A percentile compares a stretch with the other conserved stretches of the same genome.
These are phyloP conservation scores for Argyresthia albistria DNA, from an alignment of 2,888 invertebrate genomes.

Conservation along the genomic window DNA sequence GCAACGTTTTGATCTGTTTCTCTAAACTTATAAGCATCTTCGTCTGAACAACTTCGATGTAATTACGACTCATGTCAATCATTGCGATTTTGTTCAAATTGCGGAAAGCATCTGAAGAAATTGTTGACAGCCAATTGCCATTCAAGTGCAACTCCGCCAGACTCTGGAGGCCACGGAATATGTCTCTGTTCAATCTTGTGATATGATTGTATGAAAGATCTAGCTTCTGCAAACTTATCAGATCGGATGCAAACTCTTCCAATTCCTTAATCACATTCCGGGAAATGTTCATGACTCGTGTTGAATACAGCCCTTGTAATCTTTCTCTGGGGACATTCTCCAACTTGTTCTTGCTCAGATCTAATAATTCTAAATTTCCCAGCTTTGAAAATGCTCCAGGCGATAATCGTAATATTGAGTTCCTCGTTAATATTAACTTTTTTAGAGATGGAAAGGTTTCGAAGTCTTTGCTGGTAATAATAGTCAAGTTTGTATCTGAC, in stretches of 20 bases:
- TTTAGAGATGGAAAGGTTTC: slow-evolving; percentile 85
- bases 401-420: slow-evolving; percentile 83
- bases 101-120: slow-evolving; percentile 84
- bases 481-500: slow-evolving; percentile 83
- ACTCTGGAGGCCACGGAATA: slow-evolving; percentile 83
- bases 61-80: slow-evolving; percentile 87
- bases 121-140: slow-evolving; percentile 86
- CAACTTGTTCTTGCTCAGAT: slow-evolving; percentile 86
- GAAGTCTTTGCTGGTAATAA: slow-evolving; percentile 88
- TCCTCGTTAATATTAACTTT: slow-evolving; percentile 80
- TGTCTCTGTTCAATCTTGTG: slow-evolving; percentile 80
- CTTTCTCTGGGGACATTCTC: slow-evolving; percentile 88
- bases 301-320: slow-evolving; percentile 81
- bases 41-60: slow-evolving; percentile 84
- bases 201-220: slow-evolving; percentile 90
- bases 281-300: slow-evolving; percentile 85
- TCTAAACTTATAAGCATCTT: slow-evolving; percentile 85
- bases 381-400: slow-evolving; percentile 88
- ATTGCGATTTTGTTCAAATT: slow-evolving; percentile 81
- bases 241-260: slow-evolving; percentile 85
- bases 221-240: slow-evolving; percentile 82
- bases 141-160: slow-evolving; percentile 84
- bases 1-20: slow-evolving; percentile 83
- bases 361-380: slow-evolving; percentile 82
- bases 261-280: slow-evolving; percentile 86